Evolutionary conservation across 2,113 vertebrate genomes (phyloP).

Genomic region (Neotragus pygmaeus): DNA sequence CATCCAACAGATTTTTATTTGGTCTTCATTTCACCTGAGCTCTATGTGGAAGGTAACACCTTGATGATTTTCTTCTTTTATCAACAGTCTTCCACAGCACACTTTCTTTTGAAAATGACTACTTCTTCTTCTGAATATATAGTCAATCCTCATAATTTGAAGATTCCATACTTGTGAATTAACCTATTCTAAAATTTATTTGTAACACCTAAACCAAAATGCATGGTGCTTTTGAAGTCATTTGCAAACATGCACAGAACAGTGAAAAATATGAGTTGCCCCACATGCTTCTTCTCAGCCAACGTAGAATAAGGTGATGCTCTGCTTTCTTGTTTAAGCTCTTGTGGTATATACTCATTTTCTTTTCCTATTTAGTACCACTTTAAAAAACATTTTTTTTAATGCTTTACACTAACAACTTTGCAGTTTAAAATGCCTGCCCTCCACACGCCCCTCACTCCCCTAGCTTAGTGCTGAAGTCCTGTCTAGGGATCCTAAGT

Average conservation of each 20-base stretch:
- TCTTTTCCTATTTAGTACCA: not conserved
- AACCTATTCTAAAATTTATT: not conserved
- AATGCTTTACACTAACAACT: not conserved
- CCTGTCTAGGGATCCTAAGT: not conserved
- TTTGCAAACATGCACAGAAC: not conserved
- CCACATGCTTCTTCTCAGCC: not conserved
- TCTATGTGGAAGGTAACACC: not conserved
- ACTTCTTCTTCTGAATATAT: not conserved
- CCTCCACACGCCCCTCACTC: accelerated
- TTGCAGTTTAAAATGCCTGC: not conserved
- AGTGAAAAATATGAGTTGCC: not conserved
- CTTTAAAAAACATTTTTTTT: not conserved
- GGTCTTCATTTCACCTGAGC: not conserved
- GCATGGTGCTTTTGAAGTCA: not conserved
- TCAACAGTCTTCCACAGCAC: no score
- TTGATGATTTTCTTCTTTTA: not conserved
- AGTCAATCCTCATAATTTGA: not conserved
- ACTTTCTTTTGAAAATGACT: not conserved
- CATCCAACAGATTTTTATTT: not conserved
- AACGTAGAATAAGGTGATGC: not conserved
- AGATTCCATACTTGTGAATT: not conserved
- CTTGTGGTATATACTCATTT: not conserved
- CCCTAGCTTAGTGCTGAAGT: not conserved
- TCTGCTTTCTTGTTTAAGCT: not conserved
- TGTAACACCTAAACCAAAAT: not conserved